Evolutionary conservation across 1,140 invertebrate genomes (phyloP).

Genomic region (Bombus ignitus): DNA sequence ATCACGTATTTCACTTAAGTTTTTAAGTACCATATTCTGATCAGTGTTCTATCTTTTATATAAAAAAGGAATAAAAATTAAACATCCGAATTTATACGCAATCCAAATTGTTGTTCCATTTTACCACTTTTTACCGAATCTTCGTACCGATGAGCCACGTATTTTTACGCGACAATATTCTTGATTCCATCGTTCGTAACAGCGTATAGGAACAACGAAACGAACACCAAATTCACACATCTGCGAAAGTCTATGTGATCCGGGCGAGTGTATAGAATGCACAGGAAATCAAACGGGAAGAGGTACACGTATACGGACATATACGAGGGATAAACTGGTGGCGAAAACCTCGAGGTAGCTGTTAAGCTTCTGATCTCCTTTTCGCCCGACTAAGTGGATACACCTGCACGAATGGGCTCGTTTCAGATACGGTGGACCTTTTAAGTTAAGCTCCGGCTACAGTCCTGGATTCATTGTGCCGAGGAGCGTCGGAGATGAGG

Average conservation of each 20-base stretch:
- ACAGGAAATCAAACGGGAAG: neutral
- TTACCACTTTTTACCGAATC: no score
- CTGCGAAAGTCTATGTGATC: neutral
- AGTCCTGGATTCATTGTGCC: conserved; percentile 61
- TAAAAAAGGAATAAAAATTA: no score
- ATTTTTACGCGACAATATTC: no score
- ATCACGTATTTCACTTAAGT: no score
- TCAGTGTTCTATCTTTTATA: no score
- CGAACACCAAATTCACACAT: neutral
- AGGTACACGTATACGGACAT: conserved; percentile 10
- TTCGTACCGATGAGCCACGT: no score
- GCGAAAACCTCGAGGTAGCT: conserved; percentile 65
- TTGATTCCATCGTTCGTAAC: no score
- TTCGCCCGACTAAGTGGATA: conserved; percentile 66
- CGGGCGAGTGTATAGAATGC: neutral
- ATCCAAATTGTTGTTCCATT: no score
- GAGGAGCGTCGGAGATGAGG: conserved; percentile 13
- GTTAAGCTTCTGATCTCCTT: conserved; percentile 70
- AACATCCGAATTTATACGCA: no score
- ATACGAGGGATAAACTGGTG: conserved; percentile 49
- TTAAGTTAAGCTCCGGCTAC: conserved; percentile 67
- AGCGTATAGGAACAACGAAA: no score
- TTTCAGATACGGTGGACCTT: conserved; percentile 68
- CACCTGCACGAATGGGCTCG: conserved; percentile 69
- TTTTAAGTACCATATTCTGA: no score